Evolutionary conservation across 2,888 invertebrate genomes (phyloP).

Genomic region (Plebejus melissa): DNA sequence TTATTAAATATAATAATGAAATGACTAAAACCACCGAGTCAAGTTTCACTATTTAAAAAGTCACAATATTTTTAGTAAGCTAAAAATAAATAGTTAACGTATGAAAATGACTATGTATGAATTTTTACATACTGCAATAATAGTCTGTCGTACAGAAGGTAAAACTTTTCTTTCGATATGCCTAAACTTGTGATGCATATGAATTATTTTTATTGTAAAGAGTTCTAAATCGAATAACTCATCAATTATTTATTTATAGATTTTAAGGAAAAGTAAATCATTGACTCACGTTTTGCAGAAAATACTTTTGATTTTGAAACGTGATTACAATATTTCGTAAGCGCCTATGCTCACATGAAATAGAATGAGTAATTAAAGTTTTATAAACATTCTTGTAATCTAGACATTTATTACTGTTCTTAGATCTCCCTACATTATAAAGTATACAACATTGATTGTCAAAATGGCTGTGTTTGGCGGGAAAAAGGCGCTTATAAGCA

Average conservation of each 20-base stretch:
- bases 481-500: too few species aligned
- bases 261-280: constrained; percentile 12
- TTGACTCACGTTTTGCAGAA: background rate
- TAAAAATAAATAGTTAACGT: background rate
- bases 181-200: constrained; percentile 34
- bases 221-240: constrained; percentile 14
- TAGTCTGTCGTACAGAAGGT: background rate
- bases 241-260: constrained; percentile 24
- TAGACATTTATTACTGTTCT: background rate
- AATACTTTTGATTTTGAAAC: background rate
- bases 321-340: background rate
- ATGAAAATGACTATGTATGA: background rate
- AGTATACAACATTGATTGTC: background rate
- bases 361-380: background rate
- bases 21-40: background rate
- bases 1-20: background rate
- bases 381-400: background rate
- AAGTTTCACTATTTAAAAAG: background rate
- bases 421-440: background rate
- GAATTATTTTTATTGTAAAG: constrained; percentile 29
- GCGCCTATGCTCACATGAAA: background rate
- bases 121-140: constrained; percentile 1
- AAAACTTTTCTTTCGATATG: background rate
- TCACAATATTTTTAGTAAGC: background rate
- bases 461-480: background rate